Base-by-base conservation (phyloP, 2,797 vertebrate genomes). In the Micromesistius poutassou region DNA sequence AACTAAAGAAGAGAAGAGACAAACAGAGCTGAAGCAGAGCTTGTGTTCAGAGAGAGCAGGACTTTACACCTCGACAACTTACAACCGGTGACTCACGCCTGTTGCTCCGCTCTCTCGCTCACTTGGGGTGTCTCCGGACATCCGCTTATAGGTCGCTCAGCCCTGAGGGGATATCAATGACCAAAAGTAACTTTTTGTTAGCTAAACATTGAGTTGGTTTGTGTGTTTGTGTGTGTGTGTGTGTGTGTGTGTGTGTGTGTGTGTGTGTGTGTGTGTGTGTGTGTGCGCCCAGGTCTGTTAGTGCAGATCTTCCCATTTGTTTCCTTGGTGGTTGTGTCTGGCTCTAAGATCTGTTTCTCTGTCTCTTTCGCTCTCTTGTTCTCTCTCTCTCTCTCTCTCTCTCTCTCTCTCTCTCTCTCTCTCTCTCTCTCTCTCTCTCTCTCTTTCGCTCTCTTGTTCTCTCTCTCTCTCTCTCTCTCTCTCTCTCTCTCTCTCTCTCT, bases 381-480 rank as follows among this genome's bases (percentile, higher is more conserved):
- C 28, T 36, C 74, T 4, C 50, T 35, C 35, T 55, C 62, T 30
- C 74, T 81, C 72, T 31, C 70, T 4, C 70, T 4, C 35, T 78
- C 71, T 40, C 68, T 71, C 46, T 62, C 38, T 40, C 8, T 40
- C 38, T 40, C 8, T 40, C 38, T 40, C 7, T 40, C 8, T 40
- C 38, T 40, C 38, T 40, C 38, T 40, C 7, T 40, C 38, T 13
- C 38, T 40, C 38, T 40, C 38, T 40, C 38, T 40, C 38, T 40
- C 38, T 40, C 38, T 40, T 7, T 40, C 38, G 7, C 38, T 40
- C 38, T 40, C 38, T 40, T 7, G 7, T 7, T 40, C 38, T 46
- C 42, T 46, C 14, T 46, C 42, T 16, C 14, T 46, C 42, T 46
- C 42, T n/a, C 42, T 50, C 42, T 50, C 14, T 0, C 46, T 50